A percentile compares a stretch with the other conserved stretches of the same genome.
Evolutionary conservation across 2,888 invertebrate species (phyloP).

Genomic region (Holacanthella duospinosa): DNA sequence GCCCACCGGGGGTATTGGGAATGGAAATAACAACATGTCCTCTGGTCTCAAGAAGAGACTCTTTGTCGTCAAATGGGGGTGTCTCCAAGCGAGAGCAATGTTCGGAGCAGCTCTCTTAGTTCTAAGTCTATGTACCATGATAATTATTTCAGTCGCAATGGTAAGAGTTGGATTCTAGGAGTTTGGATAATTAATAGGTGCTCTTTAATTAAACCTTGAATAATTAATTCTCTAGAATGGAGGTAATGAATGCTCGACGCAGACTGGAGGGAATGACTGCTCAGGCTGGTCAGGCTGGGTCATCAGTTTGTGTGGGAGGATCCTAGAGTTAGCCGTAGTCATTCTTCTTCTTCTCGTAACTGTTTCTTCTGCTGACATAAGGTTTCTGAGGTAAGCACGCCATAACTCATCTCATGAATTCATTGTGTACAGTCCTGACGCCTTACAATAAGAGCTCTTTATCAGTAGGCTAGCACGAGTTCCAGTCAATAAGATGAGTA

Average conservation of each 20-base stretch:
- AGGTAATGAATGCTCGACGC: no score
- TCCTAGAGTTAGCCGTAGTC: conserved; percentile 39
- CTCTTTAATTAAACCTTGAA: background rate
- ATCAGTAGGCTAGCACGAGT: conserved; percentile 37
- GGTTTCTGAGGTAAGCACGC: conserved; percentile 37
- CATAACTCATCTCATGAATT: no score
- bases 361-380: conserved; percentile 38
- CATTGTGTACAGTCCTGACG: background rate
- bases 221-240: conserved; percentile 27
- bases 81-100: conserved; percentile 38
- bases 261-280: conserved; percentile 35
- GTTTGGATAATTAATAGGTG: background rate
- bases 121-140: conserved; percentile 37
- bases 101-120: conserved; percentile 37
- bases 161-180: conserved; percentile 20
- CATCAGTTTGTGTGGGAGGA: conserved; percentile 38
- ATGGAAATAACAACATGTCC: conserved; percentile 32
- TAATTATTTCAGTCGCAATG: conserved; percentile 38
- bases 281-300: conserved; percentile 38
- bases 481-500: conserved; percentile 37
- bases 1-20: conserved; percentile 24
- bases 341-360: conserved; percentile 39
- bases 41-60: conserved; percentile 36
- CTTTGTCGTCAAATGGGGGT: conserved; percentile 38
- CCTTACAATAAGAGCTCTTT: conserved; percentile 8